Evolutionary conservation across 2,888 invertebrate genomes (phyloP).

Genomic region (Archaeoteleia sp.): DNA sequence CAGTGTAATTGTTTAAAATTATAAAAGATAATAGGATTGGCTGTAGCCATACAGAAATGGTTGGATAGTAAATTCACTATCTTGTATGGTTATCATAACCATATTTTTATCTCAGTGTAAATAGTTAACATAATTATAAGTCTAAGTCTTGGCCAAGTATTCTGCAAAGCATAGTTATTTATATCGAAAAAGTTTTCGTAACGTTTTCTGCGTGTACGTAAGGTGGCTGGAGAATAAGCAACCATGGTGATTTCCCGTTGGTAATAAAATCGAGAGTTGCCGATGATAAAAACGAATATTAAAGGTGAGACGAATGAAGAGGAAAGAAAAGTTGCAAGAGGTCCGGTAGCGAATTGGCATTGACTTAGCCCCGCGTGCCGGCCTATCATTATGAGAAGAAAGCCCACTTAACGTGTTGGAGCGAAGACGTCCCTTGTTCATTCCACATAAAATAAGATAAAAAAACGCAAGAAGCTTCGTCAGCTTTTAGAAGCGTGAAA

Average conservation of each 20-base stretch:
- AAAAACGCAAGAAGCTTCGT: constrained; percentile 46
- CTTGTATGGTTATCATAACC: too few species aligned
- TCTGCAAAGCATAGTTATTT: too few species aligned
- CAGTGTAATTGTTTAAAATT: too few species aligned
- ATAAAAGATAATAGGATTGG: too few species aligned
- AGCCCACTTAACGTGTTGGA: constrained; percentile 60
- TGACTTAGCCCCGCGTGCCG: constrained; percentile 59
- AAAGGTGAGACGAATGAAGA: neutral
- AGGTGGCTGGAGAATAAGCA: constrained; percentile 16
- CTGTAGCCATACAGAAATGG: too few species aligned
- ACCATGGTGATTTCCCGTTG: constrained; percentile 24
- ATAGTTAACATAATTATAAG: too few species aligned
- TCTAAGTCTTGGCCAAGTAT: too few species aligned
- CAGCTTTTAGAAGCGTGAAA: constrained; percentile 52
- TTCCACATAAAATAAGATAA: constrained; percentile 48
- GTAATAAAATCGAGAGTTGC: constrained; percentile 21
- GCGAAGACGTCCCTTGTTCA: constrained; percentile 42
- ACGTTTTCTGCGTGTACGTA: too few species aligned
- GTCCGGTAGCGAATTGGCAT: constrained; percentile 62
- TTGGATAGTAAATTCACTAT: too few species aligned
- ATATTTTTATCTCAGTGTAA: too few species aligned
- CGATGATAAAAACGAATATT: constrained; percentile 7
- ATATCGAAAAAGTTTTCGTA: too few species aligned
- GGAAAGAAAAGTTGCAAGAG: constrained; percentile 28
- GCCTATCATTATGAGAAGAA: constrained; percentile 62